Conservation (phyloP, 2,888 invertebrate genomes). For the Dynastes hyllus region DNA sequence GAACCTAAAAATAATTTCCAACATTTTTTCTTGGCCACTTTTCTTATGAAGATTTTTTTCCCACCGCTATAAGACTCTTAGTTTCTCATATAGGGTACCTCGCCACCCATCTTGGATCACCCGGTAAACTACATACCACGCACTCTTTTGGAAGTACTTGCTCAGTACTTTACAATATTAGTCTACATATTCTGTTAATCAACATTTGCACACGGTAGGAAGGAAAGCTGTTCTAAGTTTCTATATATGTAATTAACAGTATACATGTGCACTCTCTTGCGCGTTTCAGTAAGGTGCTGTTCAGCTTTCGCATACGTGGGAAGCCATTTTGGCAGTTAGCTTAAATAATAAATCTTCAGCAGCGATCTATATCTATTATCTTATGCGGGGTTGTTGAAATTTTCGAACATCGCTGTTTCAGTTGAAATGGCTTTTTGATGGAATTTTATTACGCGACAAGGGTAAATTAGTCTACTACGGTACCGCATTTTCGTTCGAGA, state of each 20-base stretch:
- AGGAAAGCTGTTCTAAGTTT: background rate
- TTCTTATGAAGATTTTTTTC: no score
- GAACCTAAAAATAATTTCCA: no score
- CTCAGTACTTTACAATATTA: no score
- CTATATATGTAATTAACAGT: background rate
- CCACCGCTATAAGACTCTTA: no score
- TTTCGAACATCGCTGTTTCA: constrained; percentile 7
- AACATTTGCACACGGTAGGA: no score
- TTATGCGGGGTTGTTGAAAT: constrained; percentile 6
- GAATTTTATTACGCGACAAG: constrained; percentile 12
- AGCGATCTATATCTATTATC: constrained; percentile 26
- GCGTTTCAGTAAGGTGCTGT: background rate
- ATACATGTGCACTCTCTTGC: background rate
- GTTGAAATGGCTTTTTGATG: constrained; percentile 27
- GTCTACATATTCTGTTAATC: no score
- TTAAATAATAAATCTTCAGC: constrained; percentile 16
- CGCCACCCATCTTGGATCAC: no score
- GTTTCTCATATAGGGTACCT: no score
- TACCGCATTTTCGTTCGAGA: background rate
- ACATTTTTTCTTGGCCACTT: no score
- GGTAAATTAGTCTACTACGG: background rate
- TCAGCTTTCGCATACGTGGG: background rate
- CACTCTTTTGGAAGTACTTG: no score
- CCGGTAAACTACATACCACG: no score
- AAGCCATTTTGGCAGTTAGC: constrained; percentile 3